These are phyloP conservation scores for Bombus ignitus DNA, from an alignment of 1,140 invertebrate species.

Conservation along the genomic window DNA sequence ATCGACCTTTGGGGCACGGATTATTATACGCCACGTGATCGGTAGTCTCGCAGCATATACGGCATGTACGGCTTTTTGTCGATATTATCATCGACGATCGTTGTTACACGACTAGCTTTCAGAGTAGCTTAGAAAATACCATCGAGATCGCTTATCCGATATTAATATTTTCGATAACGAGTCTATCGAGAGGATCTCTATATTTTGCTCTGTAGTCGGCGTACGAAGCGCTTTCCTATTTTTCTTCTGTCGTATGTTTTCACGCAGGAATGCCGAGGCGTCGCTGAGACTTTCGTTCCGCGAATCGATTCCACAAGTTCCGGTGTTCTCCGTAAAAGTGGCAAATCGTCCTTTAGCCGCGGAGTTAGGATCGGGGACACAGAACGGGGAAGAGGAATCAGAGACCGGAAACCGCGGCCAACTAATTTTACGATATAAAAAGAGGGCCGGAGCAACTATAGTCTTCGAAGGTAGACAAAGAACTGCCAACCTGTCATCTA, in stretches of 20 bases:
- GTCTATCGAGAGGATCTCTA: background rate
- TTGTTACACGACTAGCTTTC: background rate
- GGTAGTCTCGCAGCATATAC: background rate
- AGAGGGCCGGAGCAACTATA: slow-evolving; percentile 68
- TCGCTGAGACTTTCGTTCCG: background rate
- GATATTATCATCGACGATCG: background rate
- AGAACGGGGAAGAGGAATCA: slow-evolving; percentile 51
- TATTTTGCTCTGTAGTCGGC: no score
- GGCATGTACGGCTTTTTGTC: slow-evolving; percentile 14
- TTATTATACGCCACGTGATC: background rate
- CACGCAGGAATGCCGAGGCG: background rate
- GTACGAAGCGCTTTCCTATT: background rate
- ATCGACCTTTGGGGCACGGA: background rate
- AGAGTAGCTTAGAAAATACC: background rate
- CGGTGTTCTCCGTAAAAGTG: slow-evolving; percentile 34
- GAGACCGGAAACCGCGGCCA: slow-evolving; percentile 78
- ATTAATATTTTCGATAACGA: background rate
- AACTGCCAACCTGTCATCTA: slow-evolving; percentile 74
- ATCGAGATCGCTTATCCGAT: no score
- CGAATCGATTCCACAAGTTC: slow-evolving; percentile 10
- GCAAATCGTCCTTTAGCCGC: slow-evolving; percentile 52
- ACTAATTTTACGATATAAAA: slow-evolving; percentile 79
- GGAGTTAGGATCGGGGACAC: slow-evolving; percentile 66
- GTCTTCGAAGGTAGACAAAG: slow-evolving; percentile 73
- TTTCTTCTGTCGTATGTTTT: background rate